Evolutionary conservation across 2,888 invertebrate genomes (phyloP), one percentile per base, ranked within the genome.

Genomic region (Diogma glabrata): DNA sequence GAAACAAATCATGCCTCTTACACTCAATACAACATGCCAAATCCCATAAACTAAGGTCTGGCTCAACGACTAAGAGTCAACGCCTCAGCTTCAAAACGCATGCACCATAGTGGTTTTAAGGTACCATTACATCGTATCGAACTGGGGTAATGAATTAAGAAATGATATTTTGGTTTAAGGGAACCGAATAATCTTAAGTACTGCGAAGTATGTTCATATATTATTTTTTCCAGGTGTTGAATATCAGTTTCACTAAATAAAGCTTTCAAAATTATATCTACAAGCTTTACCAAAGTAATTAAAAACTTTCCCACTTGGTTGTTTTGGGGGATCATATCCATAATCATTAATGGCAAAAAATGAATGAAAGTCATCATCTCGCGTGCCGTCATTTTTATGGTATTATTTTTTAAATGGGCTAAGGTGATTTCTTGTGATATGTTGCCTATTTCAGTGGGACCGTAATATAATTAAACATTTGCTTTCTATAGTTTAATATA

Each of bases 401-500:
- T 33, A 33, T 33, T 33, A 9, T 33, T 33, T 33, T 33, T 33
- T 9, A 33, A 9, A 7, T 33, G 33, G 6, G 33, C 33, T 33
- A 14, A 12, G 14, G 33, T n/a, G 14, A 33, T 33, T 33, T 33
- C 33, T 33, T 33, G 33, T 4, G 33, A 33, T 14, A 33, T 4
- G 33, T 33, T 33, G 10, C 33, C 33, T 33, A 33, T 33, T 9
- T 33, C 33, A 33, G 33, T 33, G 14, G 33, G 33, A 7, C 33
- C 33, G 10, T 33, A 33, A 14, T 33, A 33, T n/a, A n/a, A n/a
- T n/a, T n/a, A n/a, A n/a, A n/a, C n/a, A n/a, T n/a, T n/a, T n/a
- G n/a, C n/a, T n/a, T n/a, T n/a, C n/a, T n/a, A n/a, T 33, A 33
- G 33, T 33, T 33, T 33, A 33, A 33, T 14, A 33, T 33, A 33